Evolutionary conservation across 2,113 vertebrate species (phyloP), one percentile per base, ranked within the genome.

Genomic region (Lasiurus cinereus): DNA sequence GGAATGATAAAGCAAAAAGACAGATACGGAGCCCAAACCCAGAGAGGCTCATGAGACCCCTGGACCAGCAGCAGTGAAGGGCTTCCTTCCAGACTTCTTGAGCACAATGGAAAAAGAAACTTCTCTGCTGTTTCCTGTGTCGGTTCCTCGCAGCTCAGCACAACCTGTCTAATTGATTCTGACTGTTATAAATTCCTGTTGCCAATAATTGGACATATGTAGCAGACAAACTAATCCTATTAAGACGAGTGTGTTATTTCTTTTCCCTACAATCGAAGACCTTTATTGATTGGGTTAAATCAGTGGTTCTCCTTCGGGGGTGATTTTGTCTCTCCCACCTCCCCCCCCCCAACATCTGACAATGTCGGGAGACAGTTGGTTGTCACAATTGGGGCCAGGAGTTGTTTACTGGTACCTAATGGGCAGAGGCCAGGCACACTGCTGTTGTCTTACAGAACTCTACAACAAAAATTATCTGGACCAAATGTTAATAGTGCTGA

Each of bases 11-110:
- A 83, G 24, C 6, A 59, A 18, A 83, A 80, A 50, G 50, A 31
- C 0, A 24, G 24, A 39, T 2, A 21, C 6, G 8, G 31, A 89
- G 18, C 0, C 33, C 39, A 24, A n/a, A 18, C 2, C 12, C 19
- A 27, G 31, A 22, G 0, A 50, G 10, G 29, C 19, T 31, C 0
- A 0, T 9, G 12, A 9, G n/a, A 10, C 0, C 24, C 46, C 24
- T 14, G 1, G 8, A 33, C 7, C 8, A 13, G 12, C 84, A n/a
- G 74, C 29, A 22, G 0, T 13, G 6, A 52, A 64, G 1, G 8
- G 15, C 9, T n/a, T 67, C 11, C 10, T 39, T 50, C 77, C 8
- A 50, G 29, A 82, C 29, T 73, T 83, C 48, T 33, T 33, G 21
- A 93, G 21, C 21, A 15, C 82, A 31, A 56, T 8, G 56, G 66